Evolutionary conservation across 2,888 invertebrate species (phyloP), one percentile per base, ranked within the genome.

Genomic region (Chironomus riparius): DNA sequence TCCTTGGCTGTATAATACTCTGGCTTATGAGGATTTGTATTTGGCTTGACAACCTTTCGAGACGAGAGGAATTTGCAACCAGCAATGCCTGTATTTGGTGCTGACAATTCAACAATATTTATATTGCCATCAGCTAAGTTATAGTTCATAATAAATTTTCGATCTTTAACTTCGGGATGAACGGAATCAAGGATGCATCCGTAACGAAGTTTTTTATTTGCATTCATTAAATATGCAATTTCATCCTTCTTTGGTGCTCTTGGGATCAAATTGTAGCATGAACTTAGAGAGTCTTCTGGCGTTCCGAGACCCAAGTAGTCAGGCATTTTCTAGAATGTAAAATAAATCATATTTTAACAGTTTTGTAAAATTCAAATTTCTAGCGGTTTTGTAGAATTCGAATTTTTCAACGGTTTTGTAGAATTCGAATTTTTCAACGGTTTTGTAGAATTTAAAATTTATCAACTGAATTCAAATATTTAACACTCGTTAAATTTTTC

Each of bases 121-220:
- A 94, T 87, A 77, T 88, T 89, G 74, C 93, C 92, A 79, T 94
- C 91, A 4, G 90, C 88, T 62, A 95, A 86, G 77, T 88, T 88
- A 83, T 93, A 95, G 3, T 89, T 87, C 50, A 95, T 81, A 50
- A 94, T 86, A 82, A 95, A 95, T 78, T 88, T 85, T 47, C 95
- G 87, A 2, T 88, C 88, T 47, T 86, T 83, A 82, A 95, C 94
- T 80, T 94, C 93, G 0, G 92, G 92, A 80, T 92, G 90, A 4
- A 91, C 88, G 78, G 89, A 90, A 79, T 94, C 92, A 86, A 95
- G 86, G 77, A 88, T 86, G 81, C 92, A 91, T 73, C 90, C 88
- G 81, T 93, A 95, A 61, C 93, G 87, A 0, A 93, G 85, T 72
- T 88, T 87, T 86, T 90, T 90, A 79, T 87, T 88, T 21, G 89